Evolutionary conservation across 1,140 invertebrate genomes (phyloP).

Genomic region (Charaxes varanes): DNA sequence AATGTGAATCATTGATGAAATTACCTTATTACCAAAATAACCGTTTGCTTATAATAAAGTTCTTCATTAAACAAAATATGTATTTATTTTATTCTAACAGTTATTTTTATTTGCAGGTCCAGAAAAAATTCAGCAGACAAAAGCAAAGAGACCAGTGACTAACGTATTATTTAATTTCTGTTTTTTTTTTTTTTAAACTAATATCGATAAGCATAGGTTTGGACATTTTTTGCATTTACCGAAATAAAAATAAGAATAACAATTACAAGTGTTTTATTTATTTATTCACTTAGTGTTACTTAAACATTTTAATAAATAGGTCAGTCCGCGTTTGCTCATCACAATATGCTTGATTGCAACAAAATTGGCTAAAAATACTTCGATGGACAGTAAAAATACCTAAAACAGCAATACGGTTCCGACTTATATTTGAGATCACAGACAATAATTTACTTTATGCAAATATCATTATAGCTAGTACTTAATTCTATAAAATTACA

Average conservation of each 20-base stretch:
- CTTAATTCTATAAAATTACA: background rate
- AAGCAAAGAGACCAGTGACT: constrained; percentile 15
- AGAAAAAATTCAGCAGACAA: constrained; percentile 21
- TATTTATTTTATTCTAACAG: no score
- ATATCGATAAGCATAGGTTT: no score
- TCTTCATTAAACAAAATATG: no score
- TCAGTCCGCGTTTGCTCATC: background rate
- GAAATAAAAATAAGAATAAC: constrained; percentile 18
- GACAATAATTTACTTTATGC: constrained; percentile 8
- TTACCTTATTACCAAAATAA: no score
- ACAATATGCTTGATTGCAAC: background rate
- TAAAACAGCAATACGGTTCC: constrained; percentile 1
- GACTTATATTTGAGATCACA: constrained; percentile 14
- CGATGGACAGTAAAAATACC: no score
- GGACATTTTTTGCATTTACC: constrained; percentile 28
- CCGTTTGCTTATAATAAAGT: no score
- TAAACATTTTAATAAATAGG: constrained; percentile 7
- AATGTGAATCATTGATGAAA: no score
- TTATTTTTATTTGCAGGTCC: constrained; percentile 24
- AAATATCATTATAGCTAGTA: constrained; percentile 4
- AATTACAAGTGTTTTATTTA: constrained; percentile 19
- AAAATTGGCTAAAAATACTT: background rate
- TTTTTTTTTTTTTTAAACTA: constrained; percentile 14
- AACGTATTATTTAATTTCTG: constrained; percentile 14
- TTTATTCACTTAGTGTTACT: constrained; percentile 3